Base-by-base conservation (phyloP, 2,797 vertebrate species). In the Oceanodroma leucorhoa region DNA sequence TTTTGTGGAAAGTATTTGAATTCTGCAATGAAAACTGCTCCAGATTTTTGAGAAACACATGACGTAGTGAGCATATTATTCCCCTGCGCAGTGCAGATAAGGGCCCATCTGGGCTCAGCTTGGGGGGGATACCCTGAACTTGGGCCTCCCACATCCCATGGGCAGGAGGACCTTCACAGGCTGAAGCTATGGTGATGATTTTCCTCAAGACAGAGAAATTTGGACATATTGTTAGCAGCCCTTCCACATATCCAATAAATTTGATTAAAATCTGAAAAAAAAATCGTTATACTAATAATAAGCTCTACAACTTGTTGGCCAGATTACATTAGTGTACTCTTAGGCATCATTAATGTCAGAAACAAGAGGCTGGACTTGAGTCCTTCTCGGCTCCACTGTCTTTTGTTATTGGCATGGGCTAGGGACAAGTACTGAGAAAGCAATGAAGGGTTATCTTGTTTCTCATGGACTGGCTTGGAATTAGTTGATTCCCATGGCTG, bases 81-180 rank as follows among this genome's bases (percentile, higher is more conserved):
- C 13, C 15, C 23, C 11, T 51, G 6, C 1, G 1, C 11, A 30
- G 18, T 26, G 53, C 16, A 76, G 60, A 14, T 50, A 34, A 21
- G 4, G 11, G 30, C 30, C 30, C 1, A 0, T 27, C 45, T 73
- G 32, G 16, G 3, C 18, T 43, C 1, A 0, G 9, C 13, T 73
- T 5, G 16, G 2, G 36, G 36, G 6, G 4, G 64, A 60, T 14
- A 26, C 4, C 9, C 50, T 61, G 38, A 40, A 29, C 27, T 23
- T 45, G 21, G 79, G 30, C 8, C 7, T 79, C 10, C 41, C 20
- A 36, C 16, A 30, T 76, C 54, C 58, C 40, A 23, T 1, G 16
- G 34, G 9, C 46, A 58, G 1, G 23, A 12, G 9, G 36, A 69
- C 6, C 38, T 82, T 64, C 46, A 26, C 2, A 36, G 50, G 24